phyloP scores from a whole-genome alignment of 2,797 vertebrate genomes.

The Hemibagrus guttatus region DNA sequence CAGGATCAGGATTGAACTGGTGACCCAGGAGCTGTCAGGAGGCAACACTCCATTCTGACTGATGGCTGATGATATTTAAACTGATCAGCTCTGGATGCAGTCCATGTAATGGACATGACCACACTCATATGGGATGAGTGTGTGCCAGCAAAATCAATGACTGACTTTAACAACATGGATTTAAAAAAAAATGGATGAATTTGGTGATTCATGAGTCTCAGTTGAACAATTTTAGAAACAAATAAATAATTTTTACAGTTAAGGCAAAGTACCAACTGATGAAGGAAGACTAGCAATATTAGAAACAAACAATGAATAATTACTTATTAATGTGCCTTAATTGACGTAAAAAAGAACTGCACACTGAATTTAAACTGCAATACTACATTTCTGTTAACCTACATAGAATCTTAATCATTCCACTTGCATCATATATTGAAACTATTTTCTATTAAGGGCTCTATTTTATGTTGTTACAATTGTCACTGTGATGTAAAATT shows the following conservation, averaged over 20 bases:
- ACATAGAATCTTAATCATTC: neutral
- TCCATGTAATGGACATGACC: neutral
- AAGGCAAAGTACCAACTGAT: neutral
- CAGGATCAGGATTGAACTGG: neutral
- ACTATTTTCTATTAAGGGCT: neutral
- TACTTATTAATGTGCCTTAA: neutral
- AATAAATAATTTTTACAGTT: neutral
- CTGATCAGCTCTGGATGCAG: neutral
- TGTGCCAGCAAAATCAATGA: neutral
- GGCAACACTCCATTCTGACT: neutral
- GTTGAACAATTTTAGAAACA: neutral
- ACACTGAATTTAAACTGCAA: neutral
- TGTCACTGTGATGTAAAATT: neutral
- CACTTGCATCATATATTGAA: neutral
- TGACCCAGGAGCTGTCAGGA: neutral
- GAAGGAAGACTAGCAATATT: neutral
- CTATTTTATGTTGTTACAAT: neutral
- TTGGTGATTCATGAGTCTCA: neutral
- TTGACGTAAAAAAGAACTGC: neutral
- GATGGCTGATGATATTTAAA: neutral
- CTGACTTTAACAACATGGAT: neutral
- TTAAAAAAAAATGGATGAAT: no score
- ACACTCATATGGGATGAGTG: neutral
- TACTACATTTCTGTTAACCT: neutral
- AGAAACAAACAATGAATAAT: neutral